These are phyloP conservation scores for Euleptes europaea DNA, from an alignment of 2,113 vertebrate species.

Conservation along the genomic window DNA sequence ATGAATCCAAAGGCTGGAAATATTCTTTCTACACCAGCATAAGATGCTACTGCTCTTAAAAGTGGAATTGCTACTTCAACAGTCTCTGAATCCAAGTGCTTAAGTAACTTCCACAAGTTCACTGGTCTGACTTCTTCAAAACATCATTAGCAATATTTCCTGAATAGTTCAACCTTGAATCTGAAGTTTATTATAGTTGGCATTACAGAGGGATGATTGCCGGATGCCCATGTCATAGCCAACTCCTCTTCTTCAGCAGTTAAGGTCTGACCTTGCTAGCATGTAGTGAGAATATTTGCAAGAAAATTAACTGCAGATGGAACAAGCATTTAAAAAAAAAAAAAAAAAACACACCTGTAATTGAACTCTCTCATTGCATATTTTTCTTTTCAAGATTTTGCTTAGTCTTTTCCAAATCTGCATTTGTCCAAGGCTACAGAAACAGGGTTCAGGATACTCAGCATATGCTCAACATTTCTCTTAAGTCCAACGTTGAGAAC, in stretches of 20 bases:
- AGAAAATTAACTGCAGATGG: neutral
- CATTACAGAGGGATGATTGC: neutral
- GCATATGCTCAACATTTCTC: neutral
- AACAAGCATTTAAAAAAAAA: neutral
- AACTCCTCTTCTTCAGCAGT: neutral
- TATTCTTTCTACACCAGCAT: neutral
- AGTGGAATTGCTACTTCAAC: neutral
- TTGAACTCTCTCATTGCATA: neutral
- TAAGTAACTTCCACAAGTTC: neutral
- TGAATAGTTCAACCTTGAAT: neutral
- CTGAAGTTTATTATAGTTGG: neutral
- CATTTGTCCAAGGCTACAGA: neutral
- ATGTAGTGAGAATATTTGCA: neutral
- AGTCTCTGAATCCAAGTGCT: neutral
- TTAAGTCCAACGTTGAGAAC: neutral
- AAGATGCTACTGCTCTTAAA: neutral
- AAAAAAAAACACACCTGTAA: neutral
- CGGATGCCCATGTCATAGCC: neutral
- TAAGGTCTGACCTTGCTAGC: neutral
- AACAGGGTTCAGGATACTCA: neutral
- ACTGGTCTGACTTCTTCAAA: neutral
- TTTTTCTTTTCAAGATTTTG: neutral
- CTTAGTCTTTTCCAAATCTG: neutral
- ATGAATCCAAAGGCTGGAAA: neutral
- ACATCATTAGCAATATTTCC: neutral